Evolutionary conservation across 2,113 vertebrate genomes (phyloP), one percentile per base, ranked within the genome.

Genomic region (Ascaphus truei): DNA sequence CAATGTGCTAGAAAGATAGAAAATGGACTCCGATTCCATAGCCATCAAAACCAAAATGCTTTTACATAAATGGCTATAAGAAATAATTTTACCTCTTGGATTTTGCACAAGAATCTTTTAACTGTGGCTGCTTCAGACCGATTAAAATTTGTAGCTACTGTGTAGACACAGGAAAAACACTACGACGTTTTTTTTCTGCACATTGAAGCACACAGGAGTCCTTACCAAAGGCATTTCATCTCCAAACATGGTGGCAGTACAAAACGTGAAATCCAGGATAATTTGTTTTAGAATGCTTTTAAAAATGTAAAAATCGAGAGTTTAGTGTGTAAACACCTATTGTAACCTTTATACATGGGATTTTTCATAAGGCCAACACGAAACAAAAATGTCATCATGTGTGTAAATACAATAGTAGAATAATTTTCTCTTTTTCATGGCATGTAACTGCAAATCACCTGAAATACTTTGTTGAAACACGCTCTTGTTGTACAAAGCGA

Each of bases 31-130:
- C 68, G 57, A 77, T 65, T 79, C 79, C 63, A 79, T 76, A 83
- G 85, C 83, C 85, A 87, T 72, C 85, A 83, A 62, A 73, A 68
- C 72, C 48, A 77, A 85, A 82, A 84, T 83, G 77, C 83, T 86
- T 81, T 81, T 77, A 77, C 76, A 64, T 69, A 81, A n/a, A 86
- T 81, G 85, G 85, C 85, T 87, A 76, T 76, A 37, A 71, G 72
- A 72, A 61, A 75, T 73, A 77, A 76, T 87, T 87, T 88, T 86
- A 84, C 80, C 58, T 78, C 73, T 69, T 67, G 57, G 68, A 62
- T 82, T 85, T 89, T 83, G 79, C 84, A 87, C 71, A 75, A 81
- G 78, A 76, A 75, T 81, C 75, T 85, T 86, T 89, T 86, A 83
- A 83, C 74, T 68, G 81, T 77, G 82, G 61, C 77, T 75, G 78